These are phyloP conservation scores for Allacma fusca DNA, from an alignment of 2,888 invertebrate species.

Conservation along the genomic window DNA sequence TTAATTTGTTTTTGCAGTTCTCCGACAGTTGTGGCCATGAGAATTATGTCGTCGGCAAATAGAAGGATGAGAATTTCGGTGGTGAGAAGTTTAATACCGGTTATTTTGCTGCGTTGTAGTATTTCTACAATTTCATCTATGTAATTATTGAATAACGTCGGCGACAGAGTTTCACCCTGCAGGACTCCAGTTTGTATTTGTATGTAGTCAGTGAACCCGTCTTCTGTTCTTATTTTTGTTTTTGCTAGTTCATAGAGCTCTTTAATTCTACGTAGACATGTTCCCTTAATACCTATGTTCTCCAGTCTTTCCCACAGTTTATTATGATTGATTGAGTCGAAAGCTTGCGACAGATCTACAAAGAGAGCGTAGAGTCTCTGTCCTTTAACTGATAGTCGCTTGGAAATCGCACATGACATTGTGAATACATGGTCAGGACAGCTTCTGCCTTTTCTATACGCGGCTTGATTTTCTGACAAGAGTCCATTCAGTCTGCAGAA, in stretches of 20 bases:
- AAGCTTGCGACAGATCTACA: background rate
- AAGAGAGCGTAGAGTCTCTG: background rate
- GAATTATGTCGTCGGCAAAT: background rate
- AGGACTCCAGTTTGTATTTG: background rate
- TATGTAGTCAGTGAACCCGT: background rate
- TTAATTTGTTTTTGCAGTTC: conserved; percentile 1
- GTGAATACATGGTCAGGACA: no score
- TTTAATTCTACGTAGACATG: background rate
- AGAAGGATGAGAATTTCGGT: background rate
- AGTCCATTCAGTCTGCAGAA: no score
- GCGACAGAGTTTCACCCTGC: background rate
- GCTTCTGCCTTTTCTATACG: no score
- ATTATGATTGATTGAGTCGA: background rate
- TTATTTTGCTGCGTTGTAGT: background rate
- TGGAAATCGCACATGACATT: no score
- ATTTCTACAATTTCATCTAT: background rate
- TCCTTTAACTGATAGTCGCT: no score
- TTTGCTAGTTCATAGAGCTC: background rate
- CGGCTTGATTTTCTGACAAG: no score
- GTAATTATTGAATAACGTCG: background rate
- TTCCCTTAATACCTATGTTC: background rate
- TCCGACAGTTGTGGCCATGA: background rate
- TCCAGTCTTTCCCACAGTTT: background rate
- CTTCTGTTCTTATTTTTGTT: background rate
- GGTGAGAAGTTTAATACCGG: background rate